Evolutionary conservation across 2,888 invertebrate genomes (phyloP), one percentile per base, ranked within the genome.

Genomic region (Salticus scenicus): DNA sequence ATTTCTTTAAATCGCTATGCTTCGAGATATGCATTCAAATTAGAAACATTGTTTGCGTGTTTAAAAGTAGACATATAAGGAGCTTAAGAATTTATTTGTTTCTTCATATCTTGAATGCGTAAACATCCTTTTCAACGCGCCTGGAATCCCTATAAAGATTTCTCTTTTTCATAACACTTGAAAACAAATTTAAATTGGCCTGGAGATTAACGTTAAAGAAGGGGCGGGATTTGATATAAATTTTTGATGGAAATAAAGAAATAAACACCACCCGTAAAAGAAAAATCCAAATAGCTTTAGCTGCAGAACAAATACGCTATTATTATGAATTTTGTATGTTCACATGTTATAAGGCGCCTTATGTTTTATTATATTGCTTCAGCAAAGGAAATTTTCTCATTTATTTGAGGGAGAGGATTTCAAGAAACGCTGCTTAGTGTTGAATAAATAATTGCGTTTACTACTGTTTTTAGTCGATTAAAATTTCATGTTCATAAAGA

Each of bases 401-500:
- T 28, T 71, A 30, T 41, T 78, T 76, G 66, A 41, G 41, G 77
- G 57, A 41, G 28, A 4, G 42, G 7, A 14, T 47, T 2, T 2
- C 10, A 12, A 2, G 42, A 17, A 47, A 67, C 47, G 47, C 5
- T 57, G 70, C 57, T 77, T 57, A 27, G 14, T 69, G 63, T 7
- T 78, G 78, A 71, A 78, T 78, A 72, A 78, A 42, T 71, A 78
- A 78, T 78, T 71, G 37, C 42, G 17, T 2, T 33, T 28, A 63
- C 41, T 78, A 64, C 64, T 42, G 41, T 64, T 71, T 63, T 42
- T 20, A 20, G n/a, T 42, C 47, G 72, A 66, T 80, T 80, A 80
- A 80, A 80, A 73, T 73, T 80, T 80, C 80, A 80, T 80, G 67
- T 51, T 80, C 73, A 80, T 80, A 66, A 67, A 69, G 63, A 27